Evolutionary conservation across 2,797 vertebrate species (phyloP).

Genomic region (Erpetoichthys calabaricus): DNA sequence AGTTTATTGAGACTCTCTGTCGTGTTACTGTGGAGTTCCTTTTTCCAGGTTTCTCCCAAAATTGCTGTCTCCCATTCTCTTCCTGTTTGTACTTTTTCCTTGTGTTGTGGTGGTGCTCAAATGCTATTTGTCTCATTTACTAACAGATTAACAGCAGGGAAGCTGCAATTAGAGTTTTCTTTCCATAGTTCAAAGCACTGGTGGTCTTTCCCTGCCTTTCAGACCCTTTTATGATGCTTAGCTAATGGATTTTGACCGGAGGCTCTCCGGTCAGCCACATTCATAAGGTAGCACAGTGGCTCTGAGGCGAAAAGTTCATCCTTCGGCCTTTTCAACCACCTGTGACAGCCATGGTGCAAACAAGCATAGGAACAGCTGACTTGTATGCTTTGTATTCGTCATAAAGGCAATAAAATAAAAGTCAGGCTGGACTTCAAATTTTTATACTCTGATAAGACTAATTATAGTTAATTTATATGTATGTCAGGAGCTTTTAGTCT

Average conservation of each 20-base stretch:
- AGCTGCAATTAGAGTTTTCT: background rate
- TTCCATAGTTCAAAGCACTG: background rate
- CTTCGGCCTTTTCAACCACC: too few species aligned
- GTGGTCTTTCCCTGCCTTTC: slow-evolving; percentile 2
- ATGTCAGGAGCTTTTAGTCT: too few species aligned
- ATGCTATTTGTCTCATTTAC: slow-evolving; percentile 5
- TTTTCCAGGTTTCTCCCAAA: slow-evolving; percentile 4
- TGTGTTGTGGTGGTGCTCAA: slow-evolving; percentile 4
- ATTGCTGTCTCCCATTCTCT: background rate
- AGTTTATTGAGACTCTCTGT: background rate
- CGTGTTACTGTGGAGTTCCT: background rate
- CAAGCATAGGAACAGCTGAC: too few species aligned
- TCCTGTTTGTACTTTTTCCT: slow-evolving; percentile 8
- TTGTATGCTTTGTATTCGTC: too few species aligned
- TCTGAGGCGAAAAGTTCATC: too few species aligned
- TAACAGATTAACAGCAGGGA: slow-evolving; percentile 2
- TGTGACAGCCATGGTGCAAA: too few species aligned
- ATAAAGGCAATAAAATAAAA: too few species aligned
- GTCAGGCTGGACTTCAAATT: too few species aligned
- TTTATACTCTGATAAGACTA: too few species aligned
- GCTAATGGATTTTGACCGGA: slow-evolving; percentile 4
- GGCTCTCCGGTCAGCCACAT: background rate
- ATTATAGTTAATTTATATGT: too few species aligned
- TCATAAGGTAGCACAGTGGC: too few species aligned
- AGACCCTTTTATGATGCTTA: background rate